Conservation (phyloP, 2,888 invertebrate species). For the Stictocephala bisonia region DNA sequence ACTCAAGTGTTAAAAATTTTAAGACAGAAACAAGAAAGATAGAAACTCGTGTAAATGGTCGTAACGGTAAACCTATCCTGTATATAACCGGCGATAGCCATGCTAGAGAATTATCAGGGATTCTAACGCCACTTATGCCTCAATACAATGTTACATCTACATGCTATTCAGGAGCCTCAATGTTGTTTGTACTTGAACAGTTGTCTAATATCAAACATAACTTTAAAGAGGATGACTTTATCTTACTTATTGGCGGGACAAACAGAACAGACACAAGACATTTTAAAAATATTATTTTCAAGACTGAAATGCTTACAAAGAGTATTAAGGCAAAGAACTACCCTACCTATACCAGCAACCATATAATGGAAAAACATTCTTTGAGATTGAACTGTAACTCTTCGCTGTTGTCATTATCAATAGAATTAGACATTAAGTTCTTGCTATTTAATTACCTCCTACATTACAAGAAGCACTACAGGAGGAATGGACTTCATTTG, state of each 20-base stretch:
- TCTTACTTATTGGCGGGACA: background rate
- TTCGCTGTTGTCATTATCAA: background rate
- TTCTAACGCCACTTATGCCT: too few relatives aligned
- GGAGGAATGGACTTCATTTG: constrained; percentile 1
- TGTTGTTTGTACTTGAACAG: too few relatives aligned
- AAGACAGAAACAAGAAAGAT: too few relatives aligned
- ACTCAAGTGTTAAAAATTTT: too few relatives aligned
- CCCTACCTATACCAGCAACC: constrained; percentile 10
- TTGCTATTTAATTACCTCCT: background rate
- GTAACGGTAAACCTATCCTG: too few relatives aligned
- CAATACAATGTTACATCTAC: too few relatives aligned
- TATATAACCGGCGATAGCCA: too few relatives aligned
- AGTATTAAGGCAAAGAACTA: background rate
- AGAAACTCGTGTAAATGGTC: too few relatives aligned
- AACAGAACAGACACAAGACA: constrained; percentile 9
- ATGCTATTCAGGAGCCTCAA: too few relatives aligned
- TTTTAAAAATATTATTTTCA: background rate
- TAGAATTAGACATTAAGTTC: background rate
- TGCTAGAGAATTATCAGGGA: too few relatives aligned
- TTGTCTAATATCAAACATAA: too few relatives aligned
- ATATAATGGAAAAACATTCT: background rate
- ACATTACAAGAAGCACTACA: background rate
- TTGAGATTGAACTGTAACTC: constrained; percentile 3
- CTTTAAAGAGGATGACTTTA: too few relatives aligned
- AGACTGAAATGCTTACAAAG: background rate